These are phyloP conservation scores for Spongilla lacustris DNA, from an alignment of 37 sponge, comb jelly and placozoan genomes.

Conservation along the genomic window DNA sequence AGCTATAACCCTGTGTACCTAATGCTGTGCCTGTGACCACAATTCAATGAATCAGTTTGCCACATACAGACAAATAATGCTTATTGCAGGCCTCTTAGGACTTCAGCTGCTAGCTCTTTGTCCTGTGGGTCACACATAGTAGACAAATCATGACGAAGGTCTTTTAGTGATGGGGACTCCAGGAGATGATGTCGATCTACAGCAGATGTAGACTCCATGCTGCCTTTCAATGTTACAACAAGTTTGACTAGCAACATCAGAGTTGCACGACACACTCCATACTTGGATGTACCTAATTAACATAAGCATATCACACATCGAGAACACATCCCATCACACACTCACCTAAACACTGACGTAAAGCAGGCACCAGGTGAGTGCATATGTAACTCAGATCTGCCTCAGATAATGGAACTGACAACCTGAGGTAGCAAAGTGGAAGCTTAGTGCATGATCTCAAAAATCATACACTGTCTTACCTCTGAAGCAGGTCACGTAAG, in stretches of 20 bases:
- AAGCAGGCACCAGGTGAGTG: neutral
- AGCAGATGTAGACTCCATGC: too few relatives aligned
- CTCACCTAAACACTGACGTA: neutral
- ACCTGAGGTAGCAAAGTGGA: neutral
- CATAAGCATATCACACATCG: neutral
- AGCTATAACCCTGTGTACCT: too few relatives aligned
- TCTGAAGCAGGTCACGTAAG: slow-evolving; percentile 9
- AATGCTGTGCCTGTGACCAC: neutral
- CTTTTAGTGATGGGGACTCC: neutral
- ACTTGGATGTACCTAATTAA: neutral
- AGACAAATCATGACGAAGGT: neutral
- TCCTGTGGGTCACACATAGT: neutral
- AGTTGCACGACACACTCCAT: neutral
- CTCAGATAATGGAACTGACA: neutral
- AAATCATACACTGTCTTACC: neutral
- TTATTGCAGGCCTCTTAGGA: neutral
- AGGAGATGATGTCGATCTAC: neutral
- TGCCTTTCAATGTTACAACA: neutral
- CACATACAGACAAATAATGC: neutral
- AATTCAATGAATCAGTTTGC: neutral
- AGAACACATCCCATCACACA: neutral
- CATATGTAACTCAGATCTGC: neutral
- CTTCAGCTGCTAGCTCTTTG: neutral
- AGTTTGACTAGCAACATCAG: neutral
- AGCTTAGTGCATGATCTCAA: neutral